phyloP scores from a whole-genome alignment of 2,888 invertebrate genomes.

The Eledone cirrhosa region DNA sequence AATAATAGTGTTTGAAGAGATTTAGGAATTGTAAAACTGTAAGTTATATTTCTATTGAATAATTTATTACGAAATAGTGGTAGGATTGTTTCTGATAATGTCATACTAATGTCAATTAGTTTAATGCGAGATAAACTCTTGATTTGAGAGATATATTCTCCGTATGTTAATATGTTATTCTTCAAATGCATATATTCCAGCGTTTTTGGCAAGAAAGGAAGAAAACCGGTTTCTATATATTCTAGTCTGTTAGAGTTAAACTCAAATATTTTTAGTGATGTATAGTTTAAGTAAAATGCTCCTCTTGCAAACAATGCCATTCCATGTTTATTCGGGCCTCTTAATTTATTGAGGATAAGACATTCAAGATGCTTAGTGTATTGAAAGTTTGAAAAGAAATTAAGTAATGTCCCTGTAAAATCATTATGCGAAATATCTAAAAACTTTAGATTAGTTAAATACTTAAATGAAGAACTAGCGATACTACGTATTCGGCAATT shows the following conservation, averaged over 20 bases:
- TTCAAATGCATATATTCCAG: neutral
- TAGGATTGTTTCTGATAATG: neutral
- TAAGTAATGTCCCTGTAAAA: neutral
- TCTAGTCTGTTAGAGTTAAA: conserved; percentile 1
- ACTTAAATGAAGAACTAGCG: neutral
- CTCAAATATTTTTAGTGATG: neutral
- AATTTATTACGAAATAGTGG: neutral
- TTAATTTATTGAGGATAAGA: neutral
- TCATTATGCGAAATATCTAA: conserved; percentile 4
- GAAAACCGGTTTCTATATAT: neutral
- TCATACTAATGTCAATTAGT: neutral
- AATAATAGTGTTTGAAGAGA: neutral
- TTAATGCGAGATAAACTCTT: neutral
- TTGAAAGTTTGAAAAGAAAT: neutral
- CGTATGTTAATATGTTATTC: conserved; percentile 4
- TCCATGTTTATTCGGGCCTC: neutral
- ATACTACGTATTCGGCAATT: neutral
- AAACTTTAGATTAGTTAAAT: neutral
- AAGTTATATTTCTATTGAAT: too few relatives aligned
- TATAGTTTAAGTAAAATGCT: neutral
- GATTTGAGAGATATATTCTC: neutral
- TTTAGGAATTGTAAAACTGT: neutral
- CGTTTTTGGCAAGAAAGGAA: neutral
- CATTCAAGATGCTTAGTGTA: neutral
- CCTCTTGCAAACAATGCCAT: neutral